Base-by-base conservation (phyloP, 2,888 invertebrate species). In the Aspidiotus destructor region DNA sequence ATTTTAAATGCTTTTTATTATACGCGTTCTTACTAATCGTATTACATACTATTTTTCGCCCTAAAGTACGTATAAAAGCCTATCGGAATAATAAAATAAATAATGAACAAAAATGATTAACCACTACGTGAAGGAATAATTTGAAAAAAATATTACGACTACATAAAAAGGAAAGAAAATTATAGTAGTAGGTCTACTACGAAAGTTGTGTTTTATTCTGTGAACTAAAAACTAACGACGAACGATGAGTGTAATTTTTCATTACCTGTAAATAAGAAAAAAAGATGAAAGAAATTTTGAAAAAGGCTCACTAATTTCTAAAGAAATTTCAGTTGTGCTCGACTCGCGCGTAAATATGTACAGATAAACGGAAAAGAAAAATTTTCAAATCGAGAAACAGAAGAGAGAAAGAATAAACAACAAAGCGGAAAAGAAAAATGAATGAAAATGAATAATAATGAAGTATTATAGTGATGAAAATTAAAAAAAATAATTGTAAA, bases 171-270 rank as follows among this genome's bases (percentile, higher is more conserved):
- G n/a, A 54, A 8, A 54, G 55, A n/a, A 54, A 54, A n/a, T n/a
- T 9, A n/a, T 13, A 54, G 13, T 17, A 58, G 40, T 40, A 28
- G 58, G 42, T 57, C 16, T 15, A 65, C 60, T 67, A 67, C 48
- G 67, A 55, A 67, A 60, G 58, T 60, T 67, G 57, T 48, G 58
- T 67, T 67, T 67, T 67, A 67, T 60, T 42, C 67, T 58, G 58
- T 58, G 58, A 28, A 58, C 40, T 58, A 58, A 58, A 58, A 58
- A 58, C 58, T 58, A 67, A 67, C 58, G 67, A 67, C 57, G 67
- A 58, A 67, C 58, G 67, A 55, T 67, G 67, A 48, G 67, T 41
- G 60, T 67, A 67, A 67, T 67, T 67, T 67, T 67, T 67, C 60
- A 67, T 52, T 67, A 67, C 67, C 67, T 67, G 67, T 58, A 67